Percentiles rank a stretch among this genome's conserved stretches.
phyloP scores from a whole-genome alignment of 2,888 invertebrate species.

The Operophtera brumata region DNA sequence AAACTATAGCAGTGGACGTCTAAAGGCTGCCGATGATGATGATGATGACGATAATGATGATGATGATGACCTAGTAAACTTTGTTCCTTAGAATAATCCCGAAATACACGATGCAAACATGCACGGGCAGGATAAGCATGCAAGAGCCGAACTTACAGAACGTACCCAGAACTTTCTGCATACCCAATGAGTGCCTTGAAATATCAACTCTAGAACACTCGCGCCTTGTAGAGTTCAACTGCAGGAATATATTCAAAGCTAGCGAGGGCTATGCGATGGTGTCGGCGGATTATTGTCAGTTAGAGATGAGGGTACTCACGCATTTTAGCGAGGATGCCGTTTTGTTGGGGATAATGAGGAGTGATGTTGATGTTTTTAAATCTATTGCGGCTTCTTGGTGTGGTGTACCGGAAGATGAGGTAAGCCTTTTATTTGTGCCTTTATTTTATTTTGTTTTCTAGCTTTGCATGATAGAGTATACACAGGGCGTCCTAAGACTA shows the following conservation, averaged over 20 bases:
- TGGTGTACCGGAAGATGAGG: slow-evolving; percentile 81
- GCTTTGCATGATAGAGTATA: too few relatives aligned
- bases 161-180: slow-evolving; percentile 91
- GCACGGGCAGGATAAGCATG: slow-evolving; percentile 93
- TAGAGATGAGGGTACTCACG: slow-evolving; percentile 96
- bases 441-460: not conserved
- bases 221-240: slow-evolving; percentile 79
- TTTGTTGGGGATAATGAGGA: slow-evolving; percentile 84
- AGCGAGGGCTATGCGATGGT: slow-evolving; percentile 83
- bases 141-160: slow-evolving; percentile 96
- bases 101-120: slow-evolving; percentile 84
- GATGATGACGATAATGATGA: too few relatives aligned
- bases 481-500: too few relatives aligned
- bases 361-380: slow-evolving; percentile 89
- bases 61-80: not conserved
- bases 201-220: slow-evolving; percentile 21
- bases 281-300: slow-evolving; percentile 97
- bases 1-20: too few relatives aligned
- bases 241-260: slow-evolving; percentile 86
- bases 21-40: too few relatives aligned
- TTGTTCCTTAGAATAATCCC: slow-evolving; percentile 81
- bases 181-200: slow-evolving; percentile 54
- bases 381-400: slow-evolving; percentile 94
- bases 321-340: slow-evolving; percentile 91
- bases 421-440: slow-evolving; percentile 49